Conservation (phyloP, 2,113 vertebrate species). For the Athene noctua region DNA sequence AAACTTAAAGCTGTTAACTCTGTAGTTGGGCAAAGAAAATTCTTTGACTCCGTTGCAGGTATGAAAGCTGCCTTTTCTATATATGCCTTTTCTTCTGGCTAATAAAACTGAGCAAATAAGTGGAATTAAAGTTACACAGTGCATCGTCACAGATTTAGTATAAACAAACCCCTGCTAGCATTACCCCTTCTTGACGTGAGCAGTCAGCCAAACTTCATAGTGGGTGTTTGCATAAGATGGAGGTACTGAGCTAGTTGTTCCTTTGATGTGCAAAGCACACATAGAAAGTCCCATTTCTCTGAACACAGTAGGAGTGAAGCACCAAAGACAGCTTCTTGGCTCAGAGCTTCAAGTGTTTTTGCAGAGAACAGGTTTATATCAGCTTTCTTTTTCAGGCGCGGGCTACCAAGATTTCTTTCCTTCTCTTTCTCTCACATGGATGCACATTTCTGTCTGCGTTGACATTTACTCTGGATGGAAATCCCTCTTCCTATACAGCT, state of each 20-base stretch:
- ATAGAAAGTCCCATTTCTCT: slow-evolving; percentile 26
- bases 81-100: slow-evolving; percentile 7
- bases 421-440: not conserved
- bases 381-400: not conserved
- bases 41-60: not conserved
- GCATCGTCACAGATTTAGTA: not conserved
- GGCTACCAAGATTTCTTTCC: not conserved
- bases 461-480: not conserved
- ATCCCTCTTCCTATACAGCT: not conserved
- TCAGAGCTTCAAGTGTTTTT: not conserved
- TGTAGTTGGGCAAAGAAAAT: not conserved
- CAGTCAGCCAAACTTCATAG: slow-evolving; percentile 28
- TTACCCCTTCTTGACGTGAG: not conserved
- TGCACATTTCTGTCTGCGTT: not conserved
- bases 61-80: too few species aligned
- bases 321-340: slow-evolving; percentile 61
- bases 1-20: slow-evolving; percentile 24
- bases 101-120: not conserved
- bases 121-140: not conserved
- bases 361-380: slow-evolving; percentile 25
- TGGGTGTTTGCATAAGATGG: slow-evolving; percentile 57
- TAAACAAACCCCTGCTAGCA: slow-evolving; percentile 4
- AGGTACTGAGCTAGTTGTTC: not conserved
- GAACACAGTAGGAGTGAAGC: slow-evolving; percentile 57
- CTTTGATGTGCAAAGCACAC: slow-evolving; percentile 51